A percentile compares a stretch with the other conserved stretches of the same genome.
These are phyloP conservation scores for Perithous albicinctus DNA, from an alignment of 2,888 invertebrate species.

Conservation along the genomic window DNA sequence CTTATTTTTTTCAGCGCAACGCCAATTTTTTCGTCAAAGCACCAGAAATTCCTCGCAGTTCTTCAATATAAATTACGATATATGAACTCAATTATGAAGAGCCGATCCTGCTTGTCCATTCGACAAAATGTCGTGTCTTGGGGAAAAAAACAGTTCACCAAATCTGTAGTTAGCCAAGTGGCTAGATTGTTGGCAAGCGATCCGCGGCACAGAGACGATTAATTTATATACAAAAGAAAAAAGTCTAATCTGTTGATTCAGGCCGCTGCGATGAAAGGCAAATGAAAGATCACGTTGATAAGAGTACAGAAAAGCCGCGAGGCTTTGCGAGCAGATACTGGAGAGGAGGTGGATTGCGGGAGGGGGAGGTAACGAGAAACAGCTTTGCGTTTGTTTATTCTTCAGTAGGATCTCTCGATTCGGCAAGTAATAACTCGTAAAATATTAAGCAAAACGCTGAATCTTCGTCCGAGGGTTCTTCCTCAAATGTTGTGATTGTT, in stretches of 20 bases:
- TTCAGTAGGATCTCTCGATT: conserved; percentile 71
- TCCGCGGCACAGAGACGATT: background rate
- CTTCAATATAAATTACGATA: conserved; percentile 19
- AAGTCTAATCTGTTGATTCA: conserved; percentile 13
- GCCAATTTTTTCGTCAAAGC: conserved; percentile 51
- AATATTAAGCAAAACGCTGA: conserved; percentile 72
- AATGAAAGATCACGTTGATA: conserved; percentile 9
- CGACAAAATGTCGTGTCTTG: conserved; percentile 23
- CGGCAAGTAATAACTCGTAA: conserved; percentile 78
- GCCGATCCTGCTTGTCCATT: conserved; percentile 15
- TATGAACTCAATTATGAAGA: conserved; percentile 31
- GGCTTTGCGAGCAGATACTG: conserved; percentile 19
- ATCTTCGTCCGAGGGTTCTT: conserved; percentile 64
- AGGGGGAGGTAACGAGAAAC: conserved; percentile 1
- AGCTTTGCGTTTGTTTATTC: background rate
- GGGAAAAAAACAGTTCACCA: conserved; percentile 9
- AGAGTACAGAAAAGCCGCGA: conserved; percentile 19
- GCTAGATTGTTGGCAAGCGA: background rate
- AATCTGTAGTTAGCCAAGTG: background rate
- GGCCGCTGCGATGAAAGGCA: background rate
- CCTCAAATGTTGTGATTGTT: conserved; percentile 79
- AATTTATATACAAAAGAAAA: conserved; percentile 14
- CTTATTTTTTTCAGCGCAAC: conserved; percentile 17
- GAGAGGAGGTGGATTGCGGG: no score
- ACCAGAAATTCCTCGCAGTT: conserved; percentile 45